Evolutionary conservation across 2,888 invertebrate genomes (phyloP).

Genomic region (Saturnia pavonia): DNA sequence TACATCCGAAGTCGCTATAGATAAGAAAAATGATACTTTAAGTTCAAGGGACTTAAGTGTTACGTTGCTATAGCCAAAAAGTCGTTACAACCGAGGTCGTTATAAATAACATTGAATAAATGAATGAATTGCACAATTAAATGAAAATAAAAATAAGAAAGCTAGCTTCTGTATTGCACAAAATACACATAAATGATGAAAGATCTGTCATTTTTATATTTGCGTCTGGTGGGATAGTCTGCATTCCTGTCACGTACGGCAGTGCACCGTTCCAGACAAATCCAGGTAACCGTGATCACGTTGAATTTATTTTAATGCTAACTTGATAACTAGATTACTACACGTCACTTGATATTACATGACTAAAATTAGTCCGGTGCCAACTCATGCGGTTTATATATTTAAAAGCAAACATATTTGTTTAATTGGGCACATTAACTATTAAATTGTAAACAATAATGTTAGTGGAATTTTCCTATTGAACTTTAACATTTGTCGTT

Average conservation of each 20-base stretch:
- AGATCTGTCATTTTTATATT: conserved; percentile 15
- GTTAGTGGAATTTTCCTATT: not conserved
- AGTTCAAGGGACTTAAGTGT: too few relatives aligned
- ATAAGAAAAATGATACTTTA: too few relatives aligned
- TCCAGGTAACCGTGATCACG: conserved; percentile 13
- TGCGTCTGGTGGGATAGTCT: conserved; percentile 1
- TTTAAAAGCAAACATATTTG: not conserved
- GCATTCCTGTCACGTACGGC: conserved; percentile 3
- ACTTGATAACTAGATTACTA: conserved; percentile 14
- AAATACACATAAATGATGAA: conserved; percentile 28
- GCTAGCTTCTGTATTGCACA: not conserved
- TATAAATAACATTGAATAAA: too few relatives aligned
- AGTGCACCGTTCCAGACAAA: conserved; percentile 12
- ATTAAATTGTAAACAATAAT: not conserved
- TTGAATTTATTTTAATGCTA: conserved; percentile 14
- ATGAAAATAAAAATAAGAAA: not conserved
- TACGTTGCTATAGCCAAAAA: too few relatives aligned
- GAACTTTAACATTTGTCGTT: not conserved
- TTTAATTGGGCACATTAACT: not conserved
- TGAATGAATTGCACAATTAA: too few relatives aligned
- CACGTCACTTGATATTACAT: conserved; percentile 10
- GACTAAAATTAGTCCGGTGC: conserved; percentile 9
- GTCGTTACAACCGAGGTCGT: too few relatives aligned
- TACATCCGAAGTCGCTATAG: too few relatives aligned
- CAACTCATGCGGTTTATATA: not conserved